phyloP scores from a whole-genome alignment of 2,888 invertebrate genomes.

The Luperina nickerlii region DNA sequence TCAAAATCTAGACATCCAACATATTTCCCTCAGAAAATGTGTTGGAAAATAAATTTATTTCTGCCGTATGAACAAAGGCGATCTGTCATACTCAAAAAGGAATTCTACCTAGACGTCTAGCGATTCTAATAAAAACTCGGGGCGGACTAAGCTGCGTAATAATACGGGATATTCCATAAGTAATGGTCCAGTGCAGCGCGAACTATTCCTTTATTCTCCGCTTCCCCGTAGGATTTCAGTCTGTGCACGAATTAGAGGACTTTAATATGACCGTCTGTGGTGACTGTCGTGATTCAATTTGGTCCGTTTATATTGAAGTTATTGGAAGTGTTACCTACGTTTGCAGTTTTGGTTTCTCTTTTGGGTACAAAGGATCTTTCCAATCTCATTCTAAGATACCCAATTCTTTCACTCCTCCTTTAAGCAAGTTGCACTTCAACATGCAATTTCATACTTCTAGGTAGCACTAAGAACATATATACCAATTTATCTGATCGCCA shows the following conservation, averaged over 20 bases:
- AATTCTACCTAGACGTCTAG: slow-evolving; percentile 69
- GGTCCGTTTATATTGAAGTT: slow-evolving; percentile 2
- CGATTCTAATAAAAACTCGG: slow-evolving; percentile 71
- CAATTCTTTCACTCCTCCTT: not conserved
- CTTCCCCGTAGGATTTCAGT: slow-evolving; percentile 41
- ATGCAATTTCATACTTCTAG: not conserved
- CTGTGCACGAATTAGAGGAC: slow-evolving; percentile 48
- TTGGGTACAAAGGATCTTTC: not conserved
- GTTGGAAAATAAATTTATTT: slow-evolving; percentile 53
- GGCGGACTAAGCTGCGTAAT: slow-evolving; percentile 65
- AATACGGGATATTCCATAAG: slow-evolving; percentile 71
- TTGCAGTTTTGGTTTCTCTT: not conserved
- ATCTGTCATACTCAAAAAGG: slow-evolving; percentile 79
- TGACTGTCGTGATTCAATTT: slow-evolving; percentile 31
- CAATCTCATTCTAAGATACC: not conserved
- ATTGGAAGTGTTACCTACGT: not conserved
- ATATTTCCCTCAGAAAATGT: slow-evolving; percentile 36
- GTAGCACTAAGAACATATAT: not conserved
- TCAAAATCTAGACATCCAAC: slow-evolving; percentile 52
- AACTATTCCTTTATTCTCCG: slow-evolving; percentile 61
- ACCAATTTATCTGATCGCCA: not conserved
- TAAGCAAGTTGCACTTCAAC: not conserved
- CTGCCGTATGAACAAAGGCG: slow-evolving; percentile 63
- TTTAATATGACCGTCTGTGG: slow-evolving; percentile 46
- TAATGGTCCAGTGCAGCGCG: slow-evolving; percentile 58